A percentile compares a stretch with the other conserved stretches of the same genome.
Conservation (phyloP, 2,888 invertebrate genomes). For the Melinopterus prodromus region DNA sequence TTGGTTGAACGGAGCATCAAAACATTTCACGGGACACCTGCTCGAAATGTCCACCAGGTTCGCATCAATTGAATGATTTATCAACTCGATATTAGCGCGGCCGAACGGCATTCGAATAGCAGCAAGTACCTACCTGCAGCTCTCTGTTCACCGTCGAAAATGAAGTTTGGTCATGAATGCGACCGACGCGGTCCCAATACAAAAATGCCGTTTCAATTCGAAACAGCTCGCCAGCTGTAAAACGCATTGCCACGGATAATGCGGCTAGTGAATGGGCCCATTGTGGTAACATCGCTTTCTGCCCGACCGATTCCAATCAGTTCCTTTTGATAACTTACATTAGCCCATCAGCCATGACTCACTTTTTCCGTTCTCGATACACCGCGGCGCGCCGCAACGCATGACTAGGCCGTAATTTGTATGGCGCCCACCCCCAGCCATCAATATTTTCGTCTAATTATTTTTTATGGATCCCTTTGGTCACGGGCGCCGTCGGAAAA, state of each 20-base stretch:
- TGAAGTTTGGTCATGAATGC: background rate
- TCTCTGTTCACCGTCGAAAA: background rate
- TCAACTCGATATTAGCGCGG: background rate
- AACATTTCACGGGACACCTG: constrained; percentile 4
- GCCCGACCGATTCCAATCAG: constrained; percentile 24
- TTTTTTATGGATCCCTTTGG: background rate
- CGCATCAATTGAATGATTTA: background rate
- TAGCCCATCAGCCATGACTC: constrained; percentile 24
- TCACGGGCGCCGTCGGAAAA: background rate
- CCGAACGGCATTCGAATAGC: background rate
- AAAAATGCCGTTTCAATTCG: background rate
- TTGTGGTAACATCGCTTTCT: constrained; percentile 21
- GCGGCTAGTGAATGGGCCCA: constrained; percentile 17
- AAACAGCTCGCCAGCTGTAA: background rate
- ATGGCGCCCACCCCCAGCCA: background rate
- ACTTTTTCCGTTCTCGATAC: constrained; percentile 16
- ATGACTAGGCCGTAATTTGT: background rate
- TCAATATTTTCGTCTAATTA: background rate
- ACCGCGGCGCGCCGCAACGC: background rate
- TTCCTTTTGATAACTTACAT: constrained; percentile 21
- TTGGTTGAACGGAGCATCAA: background rate
- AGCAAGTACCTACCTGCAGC: background rate
- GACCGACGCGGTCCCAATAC: background rate
- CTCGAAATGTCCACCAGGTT: background rate
- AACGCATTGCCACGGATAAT: constrained; percentile 20